phyloP scores from a whole-genome alignment of 2,797 vertebrate genomes.

The Spea hammondii region DNA sequence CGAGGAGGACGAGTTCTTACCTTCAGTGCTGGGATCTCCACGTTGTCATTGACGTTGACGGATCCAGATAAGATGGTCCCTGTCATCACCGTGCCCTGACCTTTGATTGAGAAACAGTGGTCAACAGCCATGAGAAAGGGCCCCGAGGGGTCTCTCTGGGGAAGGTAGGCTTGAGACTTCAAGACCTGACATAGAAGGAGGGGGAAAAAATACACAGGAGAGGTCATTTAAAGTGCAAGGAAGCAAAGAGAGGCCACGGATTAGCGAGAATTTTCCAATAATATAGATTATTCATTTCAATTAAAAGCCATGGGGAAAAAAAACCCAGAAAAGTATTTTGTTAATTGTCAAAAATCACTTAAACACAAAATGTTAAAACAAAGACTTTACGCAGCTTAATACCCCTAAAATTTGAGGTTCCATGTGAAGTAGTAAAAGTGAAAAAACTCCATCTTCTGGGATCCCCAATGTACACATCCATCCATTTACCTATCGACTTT shows the following conservation, averaged over 20 bases:
- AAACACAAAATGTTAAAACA: too few species aligned
- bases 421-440: too few species aligned
- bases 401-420: too few species aligned
- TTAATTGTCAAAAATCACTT: too few species aligned
- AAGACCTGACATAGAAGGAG: conserved; percentile 77
- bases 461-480: too few species aligned
- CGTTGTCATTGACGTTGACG: conserved; percentile 84
- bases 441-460: too few species aligned
- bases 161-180: conserved; percentile 87
- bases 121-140: conserved; percentile 94
- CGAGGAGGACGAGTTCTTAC: conserved; percentile 64
- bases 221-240: conserved; percentile 18
- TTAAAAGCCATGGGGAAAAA: too few species aligned
- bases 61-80: conserved; percentile 94
- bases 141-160: conserved; percentile 84
- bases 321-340: too few species aligned
- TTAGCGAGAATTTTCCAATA: background rate
- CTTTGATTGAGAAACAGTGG: conserved; percentile 97
- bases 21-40: conserved; percentile 96
- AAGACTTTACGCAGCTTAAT: too few species aligned
- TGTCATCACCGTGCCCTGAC: conserved; percentile 97
- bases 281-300: too few species aligned
- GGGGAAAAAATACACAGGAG: background rate
- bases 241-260: background rate
- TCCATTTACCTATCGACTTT: too few species aligned